Conservation (phyloP, 2,888 invertebrate species). For the Urechis unicinctus region DNA sequence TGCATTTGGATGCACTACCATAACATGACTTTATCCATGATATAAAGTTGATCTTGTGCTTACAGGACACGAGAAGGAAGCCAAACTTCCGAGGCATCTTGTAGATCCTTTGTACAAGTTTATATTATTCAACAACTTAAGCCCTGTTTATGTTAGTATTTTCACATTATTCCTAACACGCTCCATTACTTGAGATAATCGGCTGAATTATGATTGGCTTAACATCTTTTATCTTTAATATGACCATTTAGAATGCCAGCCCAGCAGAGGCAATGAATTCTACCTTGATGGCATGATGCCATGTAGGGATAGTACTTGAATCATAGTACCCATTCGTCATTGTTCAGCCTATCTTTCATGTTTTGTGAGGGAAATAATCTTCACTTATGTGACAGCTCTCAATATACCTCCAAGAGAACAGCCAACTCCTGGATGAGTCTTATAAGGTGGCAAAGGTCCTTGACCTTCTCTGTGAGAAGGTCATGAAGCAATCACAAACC, state of each 20-base stretch:
- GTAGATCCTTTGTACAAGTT: not conserved
- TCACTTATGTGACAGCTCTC: conserved; percentile 41
- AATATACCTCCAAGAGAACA: conserved; percentile 62
- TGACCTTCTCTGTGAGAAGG: conserved; percentile 78
- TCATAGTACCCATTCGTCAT: too few relatives aligned
- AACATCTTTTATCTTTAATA: too few relatives aligned
- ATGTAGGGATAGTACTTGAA: too few relatives aligned
- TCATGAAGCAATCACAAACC: conserved; percentile 68
- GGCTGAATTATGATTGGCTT: not conserved
- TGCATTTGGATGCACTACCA: too few relatives aligned
- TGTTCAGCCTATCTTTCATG: too few relatives aligned
- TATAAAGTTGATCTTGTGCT: not conserved
- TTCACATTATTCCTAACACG: not conserved
- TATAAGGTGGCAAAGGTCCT: conserved; percentile 70
- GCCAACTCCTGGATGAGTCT: conserved; percentile 68
- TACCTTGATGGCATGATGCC: too few relatives aligned
- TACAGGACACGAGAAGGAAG: not conserved
- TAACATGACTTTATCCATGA: not conserved
- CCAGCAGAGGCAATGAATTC: too few relatives aligned
- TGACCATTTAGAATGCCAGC: too few relatives aligned
- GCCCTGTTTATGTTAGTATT: not conserved
- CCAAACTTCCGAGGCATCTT: not conserved
- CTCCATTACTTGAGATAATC: not conserved
- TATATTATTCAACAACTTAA: not conserved
- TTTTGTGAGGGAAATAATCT: not conserved